Percentiles rank a stretch among this genome's conserved stretches.
These are phyloP conservation scores for Cryptocephalus moraei DNA, from an alignment of 2,888 invertebrate species.

Conservation along the genomic window DNA sequence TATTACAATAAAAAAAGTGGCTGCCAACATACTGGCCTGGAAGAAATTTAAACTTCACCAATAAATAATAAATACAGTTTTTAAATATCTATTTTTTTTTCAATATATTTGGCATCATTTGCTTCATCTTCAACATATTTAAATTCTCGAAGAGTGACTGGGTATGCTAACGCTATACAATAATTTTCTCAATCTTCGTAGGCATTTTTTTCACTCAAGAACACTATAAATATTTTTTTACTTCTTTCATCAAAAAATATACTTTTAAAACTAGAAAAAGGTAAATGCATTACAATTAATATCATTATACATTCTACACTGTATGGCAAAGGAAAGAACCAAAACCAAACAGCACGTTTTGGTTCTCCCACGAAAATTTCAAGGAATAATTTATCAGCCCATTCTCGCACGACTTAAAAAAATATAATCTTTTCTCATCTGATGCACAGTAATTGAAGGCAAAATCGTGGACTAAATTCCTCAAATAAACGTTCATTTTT, in stretches of 20 bases:
- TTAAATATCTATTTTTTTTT: constrained; percentile 24
- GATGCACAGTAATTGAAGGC: constrained; percentile 31
- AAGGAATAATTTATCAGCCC: not conserved
- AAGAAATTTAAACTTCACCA: constrained; percentile 19
- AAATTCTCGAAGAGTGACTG: constrained; percentile 28
- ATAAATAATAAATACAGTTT: constrained; percentile 19
- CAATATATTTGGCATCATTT: constrained; percentile 37
- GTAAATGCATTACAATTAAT: constrained; percentile 27
- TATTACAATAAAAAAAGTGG: constrained; percentile 24
- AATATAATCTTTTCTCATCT: constrained; percentile 28
- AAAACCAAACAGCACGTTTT: not conserved
- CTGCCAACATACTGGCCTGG: constrained; percentile 22
- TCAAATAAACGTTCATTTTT: constrained; percentile 11
- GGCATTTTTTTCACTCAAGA: constrained; percentile 26
- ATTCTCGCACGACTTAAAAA: constrained; percentile 20
- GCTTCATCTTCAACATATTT: constrained; percentile 31
- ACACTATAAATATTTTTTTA: constrained; percentile 33
- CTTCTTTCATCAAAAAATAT: constrained; percentile 36
- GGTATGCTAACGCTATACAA: constrained; percentile 33
- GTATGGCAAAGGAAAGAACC: constrained; percentile 15
- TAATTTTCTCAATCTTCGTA: constrained; percentile 29
- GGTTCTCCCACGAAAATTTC: not conserved
- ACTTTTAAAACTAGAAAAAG: constrained; percentile 33
- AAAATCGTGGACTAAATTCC: constrained; percentile 24
- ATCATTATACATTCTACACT: constrained; percentile 20